Evolutionary conservation across 2,113 vertebrate species (phyloP).

Genomic region (Ammodytes marinus): DNA sequence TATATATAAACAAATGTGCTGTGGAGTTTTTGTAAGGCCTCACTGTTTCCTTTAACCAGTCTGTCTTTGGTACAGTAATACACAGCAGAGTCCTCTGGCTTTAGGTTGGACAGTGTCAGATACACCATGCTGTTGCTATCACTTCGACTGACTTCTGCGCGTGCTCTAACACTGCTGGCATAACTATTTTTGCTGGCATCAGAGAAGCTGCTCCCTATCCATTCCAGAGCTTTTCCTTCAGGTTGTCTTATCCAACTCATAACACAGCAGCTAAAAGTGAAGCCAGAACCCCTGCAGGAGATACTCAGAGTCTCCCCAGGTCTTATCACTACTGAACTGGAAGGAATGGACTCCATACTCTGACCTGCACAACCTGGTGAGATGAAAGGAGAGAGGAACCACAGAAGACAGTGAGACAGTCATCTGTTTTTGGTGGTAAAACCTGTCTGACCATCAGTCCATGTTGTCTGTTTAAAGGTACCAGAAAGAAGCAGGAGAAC

Average conservation of each 20-base stretch:
- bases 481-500: neutral
- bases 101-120: slow-evolving; percentile 36
- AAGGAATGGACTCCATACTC: slow-evolving; percentile 17
- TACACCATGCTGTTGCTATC: slow-evolving; percentile 35
- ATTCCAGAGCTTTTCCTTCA: too few species aligned
- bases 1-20: too few species aligned
- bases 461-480: slow-evolving; percentile 5
- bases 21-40: slow-evolving; percentile 6
- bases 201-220: slow-evolving; percentile 25
- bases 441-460: slow-evolving; percentile 9
- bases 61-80: slow-evolving; percentile 44
- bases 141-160: slow-evolving; percentile 33
- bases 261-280: neutral
- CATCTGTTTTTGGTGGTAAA: neutral
- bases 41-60: neutral
- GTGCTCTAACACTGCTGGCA: slow-evolving; percentile 29
- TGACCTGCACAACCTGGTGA: slow-evolving; percentile 13
- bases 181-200: slow-evolving; percentile 13
- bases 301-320: slow-evolving; percentile 58
- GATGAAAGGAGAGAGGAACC: neutral
- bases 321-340: slow-evolving; percentile 5
- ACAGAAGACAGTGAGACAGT: neutral
- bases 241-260: too few species aligned
- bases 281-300: slow-evolving; percentile 53
- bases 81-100: slow-evolving; percentile 39